phyloP scores from a whole-genome alignment of 37 sponge, comb jelly and placozoan species.

The Mnemiopsis leidyi region DNA sequence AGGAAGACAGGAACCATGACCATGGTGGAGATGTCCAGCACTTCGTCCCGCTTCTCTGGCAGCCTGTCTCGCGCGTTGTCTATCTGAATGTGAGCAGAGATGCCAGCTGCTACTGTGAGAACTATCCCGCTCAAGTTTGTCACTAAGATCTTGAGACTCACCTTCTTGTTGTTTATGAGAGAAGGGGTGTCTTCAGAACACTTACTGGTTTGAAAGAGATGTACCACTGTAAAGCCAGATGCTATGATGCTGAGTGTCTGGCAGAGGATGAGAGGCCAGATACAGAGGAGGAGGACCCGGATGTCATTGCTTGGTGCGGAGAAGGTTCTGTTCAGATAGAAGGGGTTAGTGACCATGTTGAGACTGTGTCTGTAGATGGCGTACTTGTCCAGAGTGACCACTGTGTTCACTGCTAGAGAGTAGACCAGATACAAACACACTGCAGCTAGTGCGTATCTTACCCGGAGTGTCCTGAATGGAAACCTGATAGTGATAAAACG shows the following conservation, averaged over 20 bases:
- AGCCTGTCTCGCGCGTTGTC: not conserved
- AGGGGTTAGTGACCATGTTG: conserved; percentile 39
- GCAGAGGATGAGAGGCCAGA: conserved; percentile 36
- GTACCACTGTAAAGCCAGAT: conserved; percentile 5
- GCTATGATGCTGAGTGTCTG: conserved; percentile 26
- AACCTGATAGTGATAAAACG: conserved; percentile 45
- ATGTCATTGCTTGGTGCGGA: not conserved
- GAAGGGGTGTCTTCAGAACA: not conserved
- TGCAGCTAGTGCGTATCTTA: not conserved
- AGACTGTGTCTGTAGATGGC: not conserved
- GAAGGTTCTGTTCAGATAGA: not conserved
- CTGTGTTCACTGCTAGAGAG: not conserved
- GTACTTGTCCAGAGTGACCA: not conserved
- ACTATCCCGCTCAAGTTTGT: conserved; percentile 5
- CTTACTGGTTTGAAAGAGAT: conserved; percentile 12
- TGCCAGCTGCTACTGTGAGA: not conserved
- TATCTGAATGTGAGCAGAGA: not conserved
- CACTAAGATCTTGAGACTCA: conserved; percentile 15
- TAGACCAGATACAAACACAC: conserved; percentile 20
- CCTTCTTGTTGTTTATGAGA: conserved; percentile 27
- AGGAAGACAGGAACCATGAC: conserved; percentile 29
- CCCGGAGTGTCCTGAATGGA: not conserved
- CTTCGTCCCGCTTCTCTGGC: not conserved
- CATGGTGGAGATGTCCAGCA: conserved; percentile 11
- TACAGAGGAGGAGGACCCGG: conserved; percentile 29